These are phyloP conservation scores for Diarsia mendica DNA, from an alignment of 2,888 invertebrate genomes.

Conservation along the genomic window DNA sequence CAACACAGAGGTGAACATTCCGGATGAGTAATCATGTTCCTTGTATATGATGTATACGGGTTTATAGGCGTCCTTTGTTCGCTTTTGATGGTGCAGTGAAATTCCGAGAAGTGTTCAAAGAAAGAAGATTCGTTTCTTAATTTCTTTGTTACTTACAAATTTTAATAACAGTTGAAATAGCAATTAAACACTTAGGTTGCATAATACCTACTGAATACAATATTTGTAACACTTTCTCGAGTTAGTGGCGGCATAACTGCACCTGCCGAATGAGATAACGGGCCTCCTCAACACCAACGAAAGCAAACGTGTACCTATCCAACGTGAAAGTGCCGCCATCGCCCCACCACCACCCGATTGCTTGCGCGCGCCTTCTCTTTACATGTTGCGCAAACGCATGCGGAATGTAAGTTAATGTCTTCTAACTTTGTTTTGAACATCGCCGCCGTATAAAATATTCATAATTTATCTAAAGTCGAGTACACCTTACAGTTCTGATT, in stretches of 20 bases:
- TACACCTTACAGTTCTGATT: background rate
- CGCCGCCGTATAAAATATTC: conserved; percentile 26
- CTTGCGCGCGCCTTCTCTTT: conserved; percentile 81
- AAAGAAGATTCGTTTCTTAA: conserved; percentile 30
- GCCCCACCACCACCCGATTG: conserved; percentile 65
- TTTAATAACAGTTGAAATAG: conserved; percentile 47
- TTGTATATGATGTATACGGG: conserved; percentile 68
- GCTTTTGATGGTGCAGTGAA: conserved; percentile 40
- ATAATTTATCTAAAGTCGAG: background rate
- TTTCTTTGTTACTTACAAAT: conserved; percentile 19
- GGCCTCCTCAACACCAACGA: conserved; percentile 83
- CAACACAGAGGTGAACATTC: conserved; percentile 78
- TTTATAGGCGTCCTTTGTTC: conserved; percentile 68
- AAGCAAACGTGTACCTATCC: conserved; percentile 87
- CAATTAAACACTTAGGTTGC: conserved; percentile 70
- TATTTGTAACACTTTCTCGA: conserved; percentile 88
- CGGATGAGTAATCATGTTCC: conserved; percentile 79
- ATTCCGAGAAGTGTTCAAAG: conserved; percentile 30
- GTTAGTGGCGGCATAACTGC: conserved; percentile 77
- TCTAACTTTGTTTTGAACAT: conserved; percentile 62
- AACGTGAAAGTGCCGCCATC: conserved; percentile 85
- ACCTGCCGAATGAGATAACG: conserved; percentile 90
- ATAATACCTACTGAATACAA: conserved; percentile 80
- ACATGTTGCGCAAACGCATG: conserved; percentile 86
- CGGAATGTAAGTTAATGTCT: conserved; percentile 77